These are phyloP conservation scores for Alouatta palliata DNA, from an alignment of 2,113 vertebrate genomes.

Conservation along the genomic window DNA sequence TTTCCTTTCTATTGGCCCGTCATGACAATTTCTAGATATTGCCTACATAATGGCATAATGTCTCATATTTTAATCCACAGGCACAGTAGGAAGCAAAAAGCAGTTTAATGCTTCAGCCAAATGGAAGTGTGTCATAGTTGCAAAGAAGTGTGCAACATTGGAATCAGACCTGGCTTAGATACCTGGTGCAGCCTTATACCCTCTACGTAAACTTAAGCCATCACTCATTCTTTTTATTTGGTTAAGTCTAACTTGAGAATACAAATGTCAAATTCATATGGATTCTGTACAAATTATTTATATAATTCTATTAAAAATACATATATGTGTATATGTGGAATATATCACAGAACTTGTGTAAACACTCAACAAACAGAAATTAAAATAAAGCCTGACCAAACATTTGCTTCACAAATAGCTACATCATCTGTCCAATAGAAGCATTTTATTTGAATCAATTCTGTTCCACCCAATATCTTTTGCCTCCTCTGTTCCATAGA, in stretches of 20 bases:
- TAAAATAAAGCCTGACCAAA: neutral
- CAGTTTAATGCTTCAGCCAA: neutral
- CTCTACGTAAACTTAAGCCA: neutral
- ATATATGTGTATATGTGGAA: neutral
- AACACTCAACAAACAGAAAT: neutral
- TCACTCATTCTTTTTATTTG: neutral
- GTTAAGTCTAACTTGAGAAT: neutral
- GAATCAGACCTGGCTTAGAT: neutral
- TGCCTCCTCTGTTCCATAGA: neutral
- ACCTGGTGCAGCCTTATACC: neutral
- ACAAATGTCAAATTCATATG: neutral
- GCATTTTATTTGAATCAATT: neutral
- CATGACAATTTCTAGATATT: neutral
- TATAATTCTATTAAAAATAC: neutral
- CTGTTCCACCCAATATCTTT: neutral
- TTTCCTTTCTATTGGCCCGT: neutral
- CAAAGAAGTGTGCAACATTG: neutral
- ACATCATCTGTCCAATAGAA: neutral
- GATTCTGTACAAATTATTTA: neutral
- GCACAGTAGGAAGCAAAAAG: neutral
- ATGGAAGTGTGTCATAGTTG: neutral
- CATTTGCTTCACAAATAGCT: neutral
- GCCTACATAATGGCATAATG: neutral
- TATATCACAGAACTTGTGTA: neutral
- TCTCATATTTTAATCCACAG: neutral